These are phyloP conservation scores for Semicossyphus pulcher DNA, from an alignment of 2,113 vertebrate genomes.

Conservation along the genomic window DNA sequence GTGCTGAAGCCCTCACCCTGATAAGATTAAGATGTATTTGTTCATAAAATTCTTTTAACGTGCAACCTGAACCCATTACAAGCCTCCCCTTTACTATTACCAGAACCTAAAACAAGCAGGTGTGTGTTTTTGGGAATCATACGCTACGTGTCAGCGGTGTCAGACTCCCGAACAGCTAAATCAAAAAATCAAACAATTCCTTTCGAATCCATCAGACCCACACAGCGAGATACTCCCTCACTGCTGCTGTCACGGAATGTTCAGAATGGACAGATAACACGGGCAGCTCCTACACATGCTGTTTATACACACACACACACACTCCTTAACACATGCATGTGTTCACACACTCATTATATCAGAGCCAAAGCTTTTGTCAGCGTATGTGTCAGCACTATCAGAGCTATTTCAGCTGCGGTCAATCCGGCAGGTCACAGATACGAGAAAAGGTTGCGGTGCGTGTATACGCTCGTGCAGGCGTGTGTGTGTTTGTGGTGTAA, in stretches of 20 bases:
- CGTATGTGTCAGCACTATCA: slow-evolving; percentile 70
- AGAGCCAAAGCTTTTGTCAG: slow-evolving; percentile 63
- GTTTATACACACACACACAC: slow-evolving; percentile 49
- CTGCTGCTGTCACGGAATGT: slow-evolving; percentile 71
- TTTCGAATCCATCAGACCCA: slow-evolving; percentile 41
- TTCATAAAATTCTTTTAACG: background rate
- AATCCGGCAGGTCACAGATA: slow-evolving; percentile 65
- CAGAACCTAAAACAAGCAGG: slow-evolving; percentile 11
- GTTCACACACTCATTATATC: slow-evolving; percentile 50
- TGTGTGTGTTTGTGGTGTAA: slow-evolving; percentile 18
- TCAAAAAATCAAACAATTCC: slow-evolving; percentile 36
- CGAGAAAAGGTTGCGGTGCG: slow-evolving; percentile 47
- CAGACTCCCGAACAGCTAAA: slow-evolving; percentile 19
- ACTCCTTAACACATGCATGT: slow-evolving; percentile 26
- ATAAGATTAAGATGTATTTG: slow-evolving; percentile 32
- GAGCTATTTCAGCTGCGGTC: slow-evolving; percentile 68
- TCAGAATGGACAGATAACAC: slow-evolving; percentile 71
- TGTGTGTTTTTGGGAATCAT: slow-evolving; percentile 40
- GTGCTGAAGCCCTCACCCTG: slow-evolving; percentile 14
- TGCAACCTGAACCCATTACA: slow-evolving; percentile 17
- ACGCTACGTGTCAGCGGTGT: slow-evolving; percentile 1
- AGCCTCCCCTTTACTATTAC: slow-evolving; percentile 8
- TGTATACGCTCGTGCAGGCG: background rate
- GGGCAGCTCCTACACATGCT: slow-evolving; percentile 62
- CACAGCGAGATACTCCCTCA: slow-evolving; percentile 56